phyloP scores from a whole-genome alignment of 1,140 invertebrate genomes.

The Drosophila watanabei region DNA sequence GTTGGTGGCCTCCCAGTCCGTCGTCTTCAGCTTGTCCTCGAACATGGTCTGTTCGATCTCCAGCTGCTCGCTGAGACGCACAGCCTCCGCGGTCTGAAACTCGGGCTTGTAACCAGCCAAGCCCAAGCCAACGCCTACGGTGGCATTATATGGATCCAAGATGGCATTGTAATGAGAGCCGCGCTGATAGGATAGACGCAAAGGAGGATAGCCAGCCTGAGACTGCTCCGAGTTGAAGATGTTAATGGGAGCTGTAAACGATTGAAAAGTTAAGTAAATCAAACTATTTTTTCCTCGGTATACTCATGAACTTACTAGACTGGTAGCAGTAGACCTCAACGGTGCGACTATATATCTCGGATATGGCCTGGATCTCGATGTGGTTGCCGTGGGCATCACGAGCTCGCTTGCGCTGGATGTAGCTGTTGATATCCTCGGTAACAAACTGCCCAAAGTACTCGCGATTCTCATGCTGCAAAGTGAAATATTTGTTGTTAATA shows the following conservation, averaged over 20 bases:
- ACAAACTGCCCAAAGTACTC: constrained; percentile 98
- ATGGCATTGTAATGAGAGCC: constrained; percentile 97
- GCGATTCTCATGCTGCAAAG: constrained; percentile 89
- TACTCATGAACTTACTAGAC: constrained; percentile 87
- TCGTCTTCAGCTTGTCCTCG: constrained; percentile 96
- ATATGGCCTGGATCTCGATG: constrained; percentile 97
- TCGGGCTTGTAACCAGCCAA: constrained; percentile 94
- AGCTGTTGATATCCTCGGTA: constrained; percentile 96
- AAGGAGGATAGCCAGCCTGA: constrained; percentile 92
- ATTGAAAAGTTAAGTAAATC: background rate
- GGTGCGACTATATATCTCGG: constrained; percentile 96
- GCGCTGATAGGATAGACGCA: constrained; percentile 96
- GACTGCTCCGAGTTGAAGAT: constrained; percentile 93
- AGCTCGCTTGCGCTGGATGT: constrained; percentile 92
- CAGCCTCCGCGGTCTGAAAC: constrained; percentile 92
- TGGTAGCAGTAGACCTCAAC: constrained; percentile 97
- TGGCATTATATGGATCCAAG: constrained; percentile 94
- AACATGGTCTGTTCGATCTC: constrained; percentile 96
- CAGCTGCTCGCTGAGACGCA: constrained; percentile 93
- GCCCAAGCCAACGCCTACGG: constrained; percentile 94
- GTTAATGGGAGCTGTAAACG: constrained; percentile 93
- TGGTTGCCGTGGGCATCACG: constrained; percentile 96
- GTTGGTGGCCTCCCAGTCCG: constrained; percentile 97
- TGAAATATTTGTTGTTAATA: background rate
- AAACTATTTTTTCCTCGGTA: rapidly evolving